These are phyloP conservation scores for Catocala fraxini DNA, from an alignment of 2,888 invertebrate species.

Conservation along the genomic window DNA sequence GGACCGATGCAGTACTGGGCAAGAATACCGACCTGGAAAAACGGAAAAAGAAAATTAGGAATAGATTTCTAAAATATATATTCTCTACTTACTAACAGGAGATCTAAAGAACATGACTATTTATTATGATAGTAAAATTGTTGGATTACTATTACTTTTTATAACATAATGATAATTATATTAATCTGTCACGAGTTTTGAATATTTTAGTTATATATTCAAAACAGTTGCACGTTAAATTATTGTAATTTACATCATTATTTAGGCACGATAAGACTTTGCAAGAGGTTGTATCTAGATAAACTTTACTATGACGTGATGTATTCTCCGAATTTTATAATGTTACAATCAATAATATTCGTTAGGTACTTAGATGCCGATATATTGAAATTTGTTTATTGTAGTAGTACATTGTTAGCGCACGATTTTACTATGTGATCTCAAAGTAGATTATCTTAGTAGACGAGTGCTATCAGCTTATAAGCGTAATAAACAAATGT, in stretches of 20 bases:
- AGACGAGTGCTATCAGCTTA: constrained; percentile 4
- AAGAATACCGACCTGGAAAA: constrained; percentile 87
- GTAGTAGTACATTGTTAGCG: neutral
- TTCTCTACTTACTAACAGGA: no score
- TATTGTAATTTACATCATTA: constrained; percentile 19
- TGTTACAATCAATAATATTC: constrained; percentile 13
- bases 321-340: constrained; percentile 19
- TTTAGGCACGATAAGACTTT: constrained; percentile 31
- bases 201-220: no score
- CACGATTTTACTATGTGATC: constrained; percentile 11
- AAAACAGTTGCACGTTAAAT: neutral
- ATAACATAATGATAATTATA: no score
- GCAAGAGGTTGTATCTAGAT: constrained; percentile 21
- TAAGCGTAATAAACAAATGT: constrained; percentile 24
- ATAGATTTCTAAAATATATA: neutral
- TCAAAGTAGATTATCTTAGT: neutral
- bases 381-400: constrained; percentile 4
- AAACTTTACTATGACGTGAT: constrained; percentile 26
- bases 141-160: no score
- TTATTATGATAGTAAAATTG: neutral
- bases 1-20: constrained; percentile 89
- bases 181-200: no score
- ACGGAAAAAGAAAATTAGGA: constrained; percentile 38
- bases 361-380: neutral
- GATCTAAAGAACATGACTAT: no score